These are phyloP conservation scores for Pachydiplax longipennis DNA, from an alignment of 2,888 invertebrate species.

Conservation along the genomic window DNA sequence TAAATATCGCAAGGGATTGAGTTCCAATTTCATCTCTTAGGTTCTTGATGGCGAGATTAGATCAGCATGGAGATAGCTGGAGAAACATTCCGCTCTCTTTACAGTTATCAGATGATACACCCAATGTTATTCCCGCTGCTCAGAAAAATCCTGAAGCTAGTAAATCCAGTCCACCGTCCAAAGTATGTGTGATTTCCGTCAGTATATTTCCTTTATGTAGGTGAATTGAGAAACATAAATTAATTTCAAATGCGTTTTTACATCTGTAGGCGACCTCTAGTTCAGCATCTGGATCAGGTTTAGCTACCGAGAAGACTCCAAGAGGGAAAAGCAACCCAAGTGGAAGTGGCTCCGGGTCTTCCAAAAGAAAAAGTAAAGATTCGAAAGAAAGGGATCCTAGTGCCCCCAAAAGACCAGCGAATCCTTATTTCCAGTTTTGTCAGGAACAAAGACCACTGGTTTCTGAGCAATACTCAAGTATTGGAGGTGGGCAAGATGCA, in stretches of 20 bases:
- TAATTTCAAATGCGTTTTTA: background rate
- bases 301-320: background rate
- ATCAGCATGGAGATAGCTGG: slow-evolving; percentile 75
- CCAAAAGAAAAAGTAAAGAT: slow-evolving; percentile 48
- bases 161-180: slow-evolving; percentile 1
- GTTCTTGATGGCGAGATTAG: slow-evolving; percentile 72
- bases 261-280: background rate
- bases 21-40: slow-evolving; percentile 55
- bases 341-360: background rate
- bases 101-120: slow-evolving; percentile 58
- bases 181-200: background rate
- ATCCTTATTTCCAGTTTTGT: slow-evolving; percentile 83
- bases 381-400: slow-evolving; percentile 70
- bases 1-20: background rate
- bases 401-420: slow-evolving; percentile 80
- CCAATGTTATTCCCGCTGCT: slow-evolving; percentile 51
- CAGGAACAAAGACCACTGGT: slow-evolving; percentile 79
- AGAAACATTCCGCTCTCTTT: slow-evolving; percentile 69
- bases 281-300: background rate
- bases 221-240: background rate
- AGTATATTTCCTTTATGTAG: background rate
- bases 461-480: slow-evolving; percentile 58
- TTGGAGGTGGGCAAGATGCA: slow-evolving; percentile 59
- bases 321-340: background rate
- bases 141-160: slow-evolving; percentile 52